Base-by-base conservation (phyloP, 2,888 invertebrate genomes). In the Eucera pruinosa region DNA sequence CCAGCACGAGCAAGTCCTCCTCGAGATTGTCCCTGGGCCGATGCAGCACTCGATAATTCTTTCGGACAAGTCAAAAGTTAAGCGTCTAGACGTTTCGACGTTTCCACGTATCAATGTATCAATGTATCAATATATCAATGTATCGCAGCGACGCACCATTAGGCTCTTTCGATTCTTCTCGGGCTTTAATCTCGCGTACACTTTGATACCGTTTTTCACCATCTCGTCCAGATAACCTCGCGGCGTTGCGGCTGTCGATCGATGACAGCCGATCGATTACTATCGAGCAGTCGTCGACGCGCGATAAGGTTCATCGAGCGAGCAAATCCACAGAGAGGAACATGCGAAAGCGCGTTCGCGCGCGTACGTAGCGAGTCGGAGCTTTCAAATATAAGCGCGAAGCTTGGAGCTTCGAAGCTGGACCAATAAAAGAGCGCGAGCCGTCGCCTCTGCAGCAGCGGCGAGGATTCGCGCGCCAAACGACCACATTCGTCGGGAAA, bases 191-290 rank as follows among this genome's bases (percentile, higher is more conserved):
- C 93, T 89, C 2, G 93, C 93, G 76, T 90, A 93, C 5, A 93
- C 92, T 89, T 92, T 93, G 69, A 93, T 93, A 23, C 90, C 84
- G 81, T 92, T 92, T 77, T 90, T 90, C 25, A 92, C 92, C 93
- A 93, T 93, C 74, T 74, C 67, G 57, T 39, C 27, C 3, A 27
- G 9, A 36, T 68, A 68, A 72, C 72, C 72, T 61, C 23, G 27
- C 27, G 11, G 36, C 11, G 15, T 0, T 3, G 55, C 18, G 52
- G 13, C 39, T 77, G 41, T 20, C 58, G 41, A 54, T 77, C 68
- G 77, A 77, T 45, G 43, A 36, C 47, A 15, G 20, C 9, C 15
- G 39, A 77, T 78, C 78, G 78, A 78, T 70, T 78, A n/a, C n/a
- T n/a, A 60, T 69, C 69, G 60, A 23, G 33, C 7, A 25, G 9